phyloP scores from a whole-genome alignment of 2,888 invertebrate species.

The Orthosia cruda region DNA sequence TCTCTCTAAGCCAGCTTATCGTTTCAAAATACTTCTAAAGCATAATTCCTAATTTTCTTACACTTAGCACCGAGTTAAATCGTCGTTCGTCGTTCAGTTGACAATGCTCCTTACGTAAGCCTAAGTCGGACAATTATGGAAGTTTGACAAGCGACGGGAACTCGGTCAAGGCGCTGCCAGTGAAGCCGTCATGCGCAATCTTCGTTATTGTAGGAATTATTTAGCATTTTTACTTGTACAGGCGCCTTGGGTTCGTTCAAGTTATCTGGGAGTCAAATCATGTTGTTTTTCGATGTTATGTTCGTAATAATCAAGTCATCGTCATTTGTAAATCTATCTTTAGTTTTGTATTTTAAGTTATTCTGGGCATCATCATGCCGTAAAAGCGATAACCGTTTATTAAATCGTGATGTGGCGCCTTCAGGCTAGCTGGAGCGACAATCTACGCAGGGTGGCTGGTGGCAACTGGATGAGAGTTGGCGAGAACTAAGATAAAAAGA shows the following conservation, averaged over 20 bases:
- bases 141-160: conserved; percentile 73
- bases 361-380: too few species aligned
- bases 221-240: conserved; percentile 56
- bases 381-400: too few species aligned
- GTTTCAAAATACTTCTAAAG: background rate
- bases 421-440: too few species aligned
- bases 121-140: conserved; percentile 73
- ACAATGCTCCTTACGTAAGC: conserved; percentile 72
- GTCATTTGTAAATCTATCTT: too few species aligned
- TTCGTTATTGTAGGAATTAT: conserved; percentile 62
- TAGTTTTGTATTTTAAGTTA: too few species aligned
- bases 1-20: background rate
- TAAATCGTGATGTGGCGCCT: too few species aligned
- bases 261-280: conserved; percentile 45
- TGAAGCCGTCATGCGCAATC: conserved; percentile 60
- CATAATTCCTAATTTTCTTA: too few species aligned
- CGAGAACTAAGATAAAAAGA: too few species aligned
- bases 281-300: background rate
- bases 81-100: conserved; percentile 46
- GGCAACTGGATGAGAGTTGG: too few species aligned
- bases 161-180: conserved; percentile 75
- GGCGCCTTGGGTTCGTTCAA: conserved; percentile 26
- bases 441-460: too few species aligned
- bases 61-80: conserved; percentile 31
- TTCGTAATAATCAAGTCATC: background rate